phyloP scores from a whole-genome alignment of 2,888 invertebrate genomes.

The Heliconius charithonia region DNA sequence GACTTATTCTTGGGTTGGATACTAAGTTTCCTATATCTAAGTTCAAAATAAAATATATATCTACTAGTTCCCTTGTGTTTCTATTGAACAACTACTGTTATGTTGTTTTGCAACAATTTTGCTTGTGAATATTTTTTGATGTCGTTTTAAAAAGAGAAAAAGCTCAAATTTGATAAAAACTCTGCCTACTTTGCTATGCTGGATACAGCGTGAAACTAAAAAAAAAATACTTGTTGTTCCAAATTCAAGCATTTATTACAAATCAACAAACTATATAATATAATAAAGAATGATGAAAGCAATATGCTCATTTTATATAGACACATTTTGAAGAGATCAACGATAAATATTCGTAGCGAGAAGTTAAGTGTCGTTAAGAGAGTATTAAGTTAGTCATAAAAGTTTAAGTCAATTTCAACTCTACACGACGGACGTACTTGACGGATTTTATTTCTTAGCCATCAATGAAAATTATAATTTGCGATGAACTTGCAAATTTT shows the following conservation, averaged over 20 bases:
- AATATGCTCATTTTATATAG: not conserved
- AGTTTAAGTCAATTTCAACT: slow-evolving; percentile 20
- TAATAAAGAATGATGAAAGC: not conserved
- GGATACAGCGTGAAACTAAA: not conserved
- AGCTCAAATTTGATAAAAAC: not conserved
- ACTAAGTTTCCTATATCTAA: slow-evolving; percentile 24
- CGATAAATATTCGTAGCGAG: slow-evolving; percentile 8
- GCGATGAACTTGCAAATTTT: not conserved
- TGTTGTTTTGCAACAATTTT: not conserved
- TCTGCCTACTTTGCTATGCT: too few relatives aligned
- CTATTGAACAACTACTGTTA: slow-evolving; percentile 14
- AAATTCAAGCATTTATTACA: not conserved
- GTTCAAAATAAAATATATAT: slow-evolving; percentile 15
- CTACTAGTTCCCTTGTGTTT: not conserved
- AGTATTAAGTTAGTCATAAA: slow-evolving; percentile 20
- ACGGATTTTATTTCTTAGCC: slow-evolving; percentile 9
- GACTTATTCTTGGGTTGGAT: slow-evolving; percentile 8
- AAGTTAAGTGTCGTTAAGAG: slow-evolving; percentile 15
- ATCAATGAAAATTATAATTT: slow-evolving; percentile 12
- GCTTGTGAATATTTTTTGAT: not conserved
- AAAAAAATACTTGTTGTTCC: not conserved
- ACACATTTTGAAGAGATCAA: not conserved
- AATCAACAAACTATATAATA: not conserved
- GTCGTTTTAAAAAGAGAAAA: not conserved
- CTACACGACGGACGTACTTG: slow-evolving; percentile 18